These are phyloP conservation scores for Clarias magur DNA, from an alignment of 2,113 vertebrate species.

Conservation along the genomic window DNA sequence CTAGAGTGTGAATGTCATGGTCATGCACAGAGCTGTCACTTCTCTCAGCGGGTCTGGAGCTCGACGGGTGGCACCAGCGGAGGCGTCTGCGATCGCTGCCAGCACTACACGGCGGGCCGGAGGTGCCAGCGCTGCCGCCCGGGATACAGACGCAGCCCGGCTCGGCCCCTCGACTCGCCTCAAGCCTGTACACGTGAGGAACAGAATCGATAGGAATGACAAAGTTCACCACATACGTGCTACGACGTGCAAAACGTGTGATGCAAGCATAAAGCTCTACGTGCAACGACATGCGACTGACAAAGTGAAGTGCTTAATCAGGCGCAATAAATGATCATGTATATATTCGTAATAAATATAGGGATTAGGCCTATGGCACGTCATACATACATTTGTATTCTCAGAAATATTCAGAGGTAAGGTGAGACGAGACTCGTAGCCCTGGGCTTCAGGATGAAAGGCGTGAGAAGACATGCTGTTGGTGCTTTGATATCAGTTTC, in stretches of 20 bases:
- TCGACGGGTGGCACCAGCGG: conserved; percentile 76
- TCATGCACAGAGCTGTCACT: conserved; percentile 82
- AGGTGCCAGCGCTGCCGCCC: conserved; percentile 82
- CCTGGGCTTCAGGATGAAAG: neutral
- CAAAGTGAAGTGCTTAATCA: neutral
- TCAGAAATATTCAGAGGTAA: neutral
- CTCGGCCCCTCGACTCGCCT: conserved; percentile 70
- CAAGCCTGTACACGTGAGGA: conserved; percentile 81
- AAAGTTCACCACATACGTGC: neutral
- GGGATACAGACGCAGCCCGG: conserved; percentile 75
- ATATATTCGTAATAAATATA: neutral
- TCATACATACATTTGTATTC: neutral
- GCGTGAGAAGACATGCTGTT: neutral
- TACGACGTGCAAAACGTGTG: neutral
- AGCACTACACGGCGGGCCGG: conserved; percentile 81
- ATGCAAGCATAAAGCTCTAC: neutral
- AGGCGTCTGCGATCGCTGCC: conserved; percentile 80
- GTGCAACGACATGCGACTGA: neutral
- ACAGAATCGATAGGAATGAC: neutral
- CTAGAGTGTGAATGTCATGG: conserved; percentile 85
- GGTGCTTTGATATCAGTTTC: neutral
- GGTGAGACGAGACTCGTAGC: neutral
- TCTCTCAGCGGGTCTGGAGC: conserved; percentile 78
- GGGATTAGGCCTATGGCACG: neutral
- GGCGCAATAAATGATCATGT: neutral